These are phyloP conservation scores for Gavialis gangeticus DNA, from an alignment of 2,113 vertebrate genomes.

Conservation along the genomic window DNA sequence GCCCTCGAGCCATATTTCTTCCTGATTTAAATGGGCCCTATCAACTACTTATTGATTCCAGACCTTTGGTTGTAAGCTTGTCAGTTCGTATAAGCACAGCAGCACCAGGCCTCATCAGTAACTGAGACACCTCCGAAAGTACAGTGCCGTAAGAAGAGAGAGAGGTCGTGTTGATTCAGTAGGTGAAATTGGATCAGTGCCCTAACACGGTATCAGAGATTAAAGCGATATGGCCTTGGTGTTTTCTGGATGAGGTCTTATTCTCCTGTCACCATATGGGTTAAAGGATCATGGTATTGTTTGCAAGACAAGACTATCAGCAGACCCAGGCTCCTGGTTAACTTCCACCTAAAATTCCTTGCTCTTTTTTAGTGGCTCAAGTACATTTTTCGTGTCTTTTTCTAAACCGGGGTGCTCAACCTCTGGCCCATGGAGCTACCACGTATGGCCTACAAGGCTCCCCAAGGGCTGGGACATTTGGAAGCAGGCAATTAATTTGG, in stretches of 20 bases:
- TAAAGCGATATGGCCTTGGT: not conserved
- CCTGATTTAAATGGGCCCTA: not conserved
- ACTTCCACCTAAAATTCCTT: not conserved
- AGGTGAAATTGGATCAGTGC: not conserved
- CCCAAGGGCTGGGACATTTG: no score
- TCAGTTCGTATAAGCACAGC: not conserved
- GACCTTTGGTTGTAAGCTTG: not conserved
- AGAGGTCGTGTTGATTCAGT: not conserved
- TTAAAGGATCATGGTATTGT: not conserved
- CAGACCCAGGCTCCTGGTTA: not conserved
- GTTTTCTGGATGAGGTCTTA: not conserved
- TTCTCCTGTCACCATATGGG: not conserved
- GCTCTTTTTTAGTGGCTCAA: not conserved
- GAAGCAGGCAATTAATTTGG: no score
- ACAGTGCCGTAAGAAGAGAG: not conserved
- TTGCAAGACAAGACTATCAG: not conserved
- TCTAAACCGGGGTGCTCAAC: not conserved
- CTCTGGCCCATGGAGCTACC: no score
- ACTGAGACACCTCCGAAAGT: not conserved
- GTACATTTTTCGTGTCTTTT: not conserved
- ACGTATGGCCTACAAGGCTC: no score
- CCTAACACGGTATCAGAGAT: not conserved
- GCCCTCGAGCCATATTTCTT: not conserved
- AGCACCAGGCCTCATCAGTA: not conserved
- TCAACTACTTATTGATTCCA: not conserved